A percentile compares a stretch with the other conserved stretches of the same genome.
phyloP scores from a whole-genome alignment of 2,113 vertebrate genomes.

The Balaenoptera acutorostrata region DNA sequence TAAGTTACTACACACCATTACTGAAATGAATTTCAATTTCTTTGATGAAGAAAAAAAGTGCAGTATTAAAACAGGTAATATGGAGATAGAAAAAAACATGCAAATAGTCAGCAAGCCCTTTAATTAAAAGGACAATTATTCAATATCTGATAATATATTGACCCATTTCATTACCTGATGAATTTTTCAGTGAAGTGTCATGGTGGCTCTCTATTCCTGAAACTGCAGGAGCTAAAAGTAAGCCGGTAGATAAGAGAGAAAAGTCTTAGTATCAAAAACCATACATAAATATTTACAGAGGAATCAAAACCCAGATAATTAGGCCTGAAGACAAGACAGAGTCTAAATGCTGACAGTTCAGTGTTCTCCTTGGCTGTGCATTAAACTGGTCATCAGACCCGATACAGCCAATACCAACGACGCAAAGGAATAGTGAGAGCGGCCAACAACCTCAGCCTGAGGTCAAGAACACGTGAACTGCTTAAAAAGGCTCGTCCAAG shows the following conservation, averaged over 20 bases:
- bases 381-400: not conserved
- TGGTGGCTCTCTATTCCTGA: conserved; percentile 42
- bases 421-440: not conserved
- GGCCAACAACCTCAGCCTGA: conserved; percentile 17
- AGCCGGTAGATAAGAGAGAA: not conserved
- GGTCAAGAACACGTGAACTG: not conserved
- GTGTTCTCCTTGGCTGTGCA: not conserved
- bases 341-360: not conserved
- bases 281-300: not conserved
- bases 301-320: not conserved
- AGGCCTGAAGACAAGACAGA: not conserved
- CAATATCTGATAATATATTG: not conserved
- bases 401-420: accelerated
- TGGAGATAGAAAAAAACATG: not conserved
- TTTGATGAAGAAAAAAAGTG: not conserved
- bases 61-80: not conserved
- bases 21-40: conserved; percentile 24
- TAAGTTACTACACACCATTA: not conserved
- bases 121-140: conserved; percentile 3
- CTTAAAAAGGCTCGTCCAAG: conserved; percentile 45
- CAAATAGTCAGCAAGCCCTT: not conserved
- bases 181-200: not conserved
- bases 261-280: not conserved
- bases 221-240: conserved; percentile 48
- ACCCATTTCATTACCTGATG: conserved; percentile 73